Percentiles rank a stretch among this genome's conserved stretches.
Conservation (phyloP, 2,888 invertebrate species). For the Gortyna flavago region DNA sequence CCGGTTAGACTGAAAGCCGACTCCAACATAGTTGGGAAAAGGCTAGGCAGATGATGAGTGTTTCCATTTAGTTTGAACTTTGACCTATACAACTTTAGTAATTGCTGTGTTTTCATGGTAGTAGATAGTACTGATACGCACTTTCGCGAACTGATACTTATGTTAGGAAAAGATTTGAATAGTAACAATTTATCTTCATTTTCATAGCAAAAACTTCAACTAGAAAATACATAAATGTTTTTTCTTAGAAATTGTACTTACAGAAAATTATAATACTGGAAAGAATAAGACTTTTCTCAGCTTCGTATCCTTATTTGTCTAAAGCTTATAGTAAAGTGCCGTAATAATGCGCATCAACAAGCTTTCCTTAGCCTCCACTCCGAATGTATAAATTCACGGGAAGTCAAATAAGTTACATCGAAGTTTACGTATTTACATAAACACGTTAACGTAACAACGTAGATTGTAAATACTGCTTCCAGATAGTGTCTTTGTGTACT, state of each 20-base stretch:
- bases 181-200: neutral
- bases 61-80: neutral
- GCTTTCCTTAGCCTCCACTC: conserved; percentile 65
- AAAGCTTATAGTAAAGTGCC: conserved; percentile 45
- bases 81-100: neutral
- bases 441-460: conserved; percentile 77
- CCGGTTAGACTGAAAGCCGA: too few species aligned
- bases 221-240: neutral
- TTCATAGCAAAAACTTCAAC: neutral
- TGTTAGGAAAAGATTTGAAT: neutral
- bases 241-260: conserved; percentile 1
- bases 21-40: too few species aligned
- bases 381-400: conserved; percentile 76
- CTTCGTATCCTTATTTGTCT: conserved; percentile 39
- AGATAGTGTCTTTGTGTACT: conserved; percentile 71
- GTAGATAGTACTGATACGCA: neutral
- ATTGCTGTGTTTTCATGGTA: neutral
- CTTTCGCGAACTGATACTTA: neutral
- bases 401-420: conserved; percentile 79
- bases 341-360: conserved; percentile 58
- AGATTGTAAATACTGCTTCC: conserved; percentile 76
- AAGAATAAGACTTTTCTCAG: conserved; percentile 23
- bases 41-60: too few species aligned
- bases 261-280: conserved; percentile 24
- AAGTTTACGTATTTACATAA: conserved; percentile 83